phyloP scores from a whole-genome alignment of 1,140 invertebrate species.

The Brachystomella parvula region DNA sequence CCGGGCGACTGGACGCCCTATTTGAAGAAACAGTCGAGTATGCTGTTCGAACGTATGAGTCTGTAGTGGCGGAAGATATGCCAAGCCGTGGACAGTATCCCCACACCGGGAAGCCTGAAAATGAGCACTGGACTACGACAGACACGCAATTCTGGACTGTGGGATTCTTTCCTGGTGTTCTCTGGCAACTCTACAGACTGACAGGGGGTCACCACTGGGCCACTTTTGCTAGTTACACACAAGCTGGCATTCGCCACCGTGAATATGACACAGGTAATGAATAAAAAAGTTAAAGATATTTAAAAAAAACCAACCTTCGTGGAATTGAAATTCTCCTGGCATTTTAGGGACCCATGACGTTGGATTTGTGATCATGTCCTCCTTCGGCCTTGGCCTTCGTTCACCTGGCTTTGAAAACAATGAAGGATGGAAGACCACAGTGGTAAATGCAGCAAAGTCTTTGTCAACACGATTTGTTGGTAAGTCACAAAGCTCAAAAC shows the following conservation, averaged over 20 bases:
- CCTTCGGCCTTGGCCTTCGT: conserved; percentile 27
- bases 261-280: conserved; percentile 28
- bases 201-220: conserved; percentile 26
- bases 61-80: too few species aligned
- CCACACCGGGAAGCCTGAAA: conserved; percentile 39
- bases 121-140: conserved; percentile 23
- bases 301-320: too few species aligned
- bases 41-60: too few species aligned
- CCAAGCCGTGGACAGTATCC: conserved; percentile 5
- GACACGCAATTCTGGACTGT: conserved; percentile 23
- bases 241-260: conserved; percentile 18
- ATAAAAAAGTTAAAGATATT: too few species aligned
- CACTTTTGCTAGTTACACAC: conserved; percentile 13
- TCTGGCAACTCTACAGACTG: conserved; percentile 31
- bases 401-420: background rate
- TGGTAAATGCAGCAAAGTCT: conserved; percentile 25
- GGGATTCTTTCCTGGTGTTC: conserved; percentile 28
- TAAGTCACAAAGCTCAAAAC: too few species aligned
- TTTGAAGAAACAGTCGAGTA: too few species aligned
- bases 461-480: conserved; percentile 24
- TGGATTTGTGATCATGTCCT: conserved; percentile 34
- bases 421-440: conserved; percentile 8
- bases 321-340: too few species aligned
- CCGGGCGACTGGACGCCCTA: too few species aligned
- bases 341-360: too few species aligned